Conservation (phyloP, 1,140 invertebrate genomes). For the Tetragonula clypearis region DNA sequence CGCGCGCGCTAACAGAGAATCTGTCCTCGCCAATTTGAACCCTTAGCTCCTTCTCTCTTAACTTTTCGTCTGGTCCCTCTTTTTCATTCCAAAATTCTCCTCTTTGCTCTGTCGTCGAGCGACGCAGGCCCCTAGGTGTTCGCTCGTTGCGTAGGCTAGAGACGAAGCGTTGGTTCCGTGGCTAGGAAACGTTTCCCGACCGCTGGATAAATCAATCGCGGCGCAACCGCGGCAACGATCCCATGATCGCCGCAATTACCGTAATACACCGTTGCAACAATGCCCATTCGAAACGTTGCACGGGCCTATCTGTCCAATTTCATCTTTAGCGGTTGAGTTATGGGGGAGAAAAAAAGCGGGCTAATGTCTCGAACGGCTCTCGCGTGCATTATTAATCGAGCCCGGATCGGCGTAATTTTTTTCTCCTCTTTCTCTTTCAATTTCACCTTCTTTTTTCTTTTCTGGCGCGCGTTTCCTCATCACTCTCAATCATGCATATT, state of each 20-base stretch:
- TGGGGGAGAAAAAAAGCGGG: background rate
- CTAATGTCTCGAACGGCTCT: constrained; percentile 2
- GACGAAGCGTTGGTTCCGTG: background rate
- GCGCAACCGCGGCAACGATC: background rate
- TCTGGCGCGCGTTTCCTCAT: background rate
- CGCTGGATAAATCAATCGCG: constrained; percentile 45
- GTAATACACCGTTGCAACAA: constrained; percentile 42
- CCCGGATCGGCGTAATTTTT: background rate
- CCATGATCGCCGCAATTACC: constrained; percentile 41
- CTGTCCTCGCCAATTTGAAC: constrained; percentile 6
- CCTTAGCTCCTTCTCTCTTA: background rate
- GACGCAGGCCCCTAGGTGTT: background rate
- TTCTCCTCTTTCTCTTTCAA: too few species aligned
- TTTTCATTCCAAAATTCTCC: background rate
- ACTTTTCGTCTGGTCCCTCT: background rate
- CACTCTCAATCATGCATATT: constrained; percentile 15
- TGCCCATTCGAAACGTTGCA: constrained; percentile 32
- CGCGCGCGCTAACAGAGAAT: background rate
- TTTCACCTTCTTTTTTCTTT: background rate
- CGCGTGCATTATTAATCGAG: constrained; percentile 32
- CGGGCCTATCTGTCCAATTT: constrained; percentile 33
- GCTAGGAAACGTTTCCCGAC: constrained; percentile 17
- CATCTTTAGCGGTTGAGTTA: constrained; percentile 29
- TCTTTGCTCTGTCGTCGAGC: too few species aligned
- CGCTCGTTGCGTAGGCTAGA: background rate